A percentile compares a stretch with the other conserved stretches of the same genome.
Evolutionary conservation across 2,113 vertebrate species (phyloP).

Genomic region (Ceyx cyanopectus): DNA sequence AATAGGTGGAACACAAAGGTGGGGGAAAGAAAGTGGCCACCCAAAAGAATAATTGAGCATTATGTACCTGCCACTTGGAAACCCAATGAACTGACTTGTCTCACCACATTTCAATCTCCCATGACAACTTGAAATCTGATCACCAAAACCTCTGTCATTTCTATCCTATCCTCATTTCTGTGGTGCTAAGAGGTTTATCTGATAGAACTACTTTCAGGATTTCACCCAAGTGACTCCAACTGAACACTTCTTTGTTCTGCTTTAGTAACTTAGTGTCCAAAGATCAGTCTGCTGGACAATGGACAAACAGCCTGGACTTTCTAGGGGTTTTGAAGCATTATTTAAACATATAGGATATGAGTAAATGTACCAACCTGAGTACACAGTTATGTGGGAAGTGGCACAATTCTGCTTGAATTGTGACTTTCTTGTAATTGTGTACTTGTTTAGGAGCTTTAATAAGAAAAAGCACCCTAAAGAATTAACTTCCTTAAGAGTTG

Average conservation of each 20-base stretch:
- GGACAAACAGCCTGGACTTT: constrained; percentile 41
- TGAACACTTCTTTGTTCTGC: constrained; percentile 11
- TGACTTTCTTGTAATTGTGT: constrained; percentile 25
- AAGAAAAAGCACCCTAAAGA: constrained; percentile 35
- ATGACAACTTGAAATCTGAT: not conserved
- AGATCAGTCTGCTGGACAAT: constrained; percentile 1
- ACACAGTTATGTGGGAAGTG: not conserved
- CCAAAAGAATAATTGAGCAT: too few species aligned
- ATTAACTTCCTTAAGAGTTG: not conserved
- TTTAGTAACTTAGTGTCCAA: constrained; percentile 17
- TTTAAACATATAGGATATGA: constrained; percentile 13
- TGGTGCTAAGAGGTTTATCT: not conserved
- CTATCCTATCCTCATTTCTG: not conserved
- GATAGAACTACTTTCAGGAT: not conserved
- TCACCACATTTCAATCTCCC: too few species aligned
- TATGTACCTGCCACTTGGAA: too few species aligned
- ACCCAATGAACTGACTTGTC: too few species aligned
- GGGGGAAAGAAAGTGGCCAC: too few species aligned
- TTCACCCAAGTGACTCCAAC: not conserved
- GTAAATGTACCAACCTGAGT: not conserved
- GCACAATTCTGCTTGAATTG: constrained; percentile 12
- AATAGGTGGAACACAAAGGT: too few species aligned
- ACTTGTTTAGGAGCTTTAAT: constrained; percentile 34
- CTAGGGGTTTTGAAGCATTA: not conserved
- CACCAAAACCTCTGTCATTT: not conserved